A percentile compares a stretch with the other conserved stretches of the same genome.
Conservation (phyloP, 2,888 invertebrate genomes). For the Gnatocerus cornutus region DNA sequence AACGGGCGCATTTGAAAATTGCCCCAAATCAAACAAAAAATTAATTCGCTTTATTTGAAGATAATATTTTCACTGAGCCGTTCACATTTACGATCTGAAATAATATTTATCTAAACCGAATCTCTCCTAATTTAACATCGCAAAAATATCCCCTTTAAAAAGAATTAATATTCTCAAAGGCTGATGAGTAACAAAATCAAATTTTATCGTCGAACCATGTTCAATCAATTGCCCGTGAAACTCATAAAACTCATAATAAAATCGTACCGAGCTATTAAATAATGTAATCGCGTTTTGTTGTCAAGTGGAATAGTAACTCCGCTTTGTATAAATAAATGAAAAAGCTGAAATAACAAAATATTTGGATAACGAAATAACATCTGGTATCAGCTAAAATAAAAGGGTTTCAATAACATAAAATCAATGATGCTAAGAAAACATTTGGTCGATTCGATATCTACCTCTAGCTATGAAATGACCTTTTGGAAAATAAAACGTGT, state of each 20-base stretch:
- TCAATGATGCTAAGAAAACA: slow-evolving; percentile 41
- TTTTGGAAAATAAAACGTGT: slow-evolving; percentile 11
- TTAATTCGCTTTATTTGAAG: background rate
- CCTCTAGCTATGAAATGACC: slow-evolving; percentile 16
- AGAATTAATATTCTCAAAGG: slow-evolving; percentile 15
- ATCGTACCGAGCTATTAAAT: slow-evolving; percentile 6
- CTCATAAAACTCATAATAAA: slow-evolving; percentile 23
- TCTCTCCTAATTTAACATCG: background rate
- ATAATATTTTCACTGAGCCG: background rate
- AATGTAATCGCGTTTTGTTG: background rate
- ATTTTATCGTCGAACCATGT: slow-evolving; percentile 10
- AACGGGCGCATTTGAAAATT: no score
- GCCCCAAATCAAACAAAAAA: background rate
- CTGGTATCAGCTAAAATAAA: slow-evolving; percentile 31
- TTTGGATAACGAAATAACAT: slow-evolving; percentile 21
- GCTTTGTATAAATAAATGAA: background rate
- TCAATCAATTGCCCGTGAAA: slow-evolving; percentile 19
- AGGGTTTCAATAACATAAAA: slow-evolving; percentile 38
- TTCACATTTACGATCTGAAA: background rate
- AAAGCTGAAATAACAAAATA: slow-evolving; percentile 29
- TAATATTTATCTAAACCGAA: background rate
- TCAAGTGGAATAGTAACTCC: no score
- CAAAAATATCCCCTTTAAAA: slow-evolving; percentile 10
- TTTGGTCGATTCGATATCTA: slow-evolving; percentile 27
- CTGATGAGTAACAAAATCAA: slow-evolving; percentile 7